Evolutionary conservation across 2,113 vertebrate species (phyloP).

Genomic region (Ramphastos sulfuratus): DNA sequence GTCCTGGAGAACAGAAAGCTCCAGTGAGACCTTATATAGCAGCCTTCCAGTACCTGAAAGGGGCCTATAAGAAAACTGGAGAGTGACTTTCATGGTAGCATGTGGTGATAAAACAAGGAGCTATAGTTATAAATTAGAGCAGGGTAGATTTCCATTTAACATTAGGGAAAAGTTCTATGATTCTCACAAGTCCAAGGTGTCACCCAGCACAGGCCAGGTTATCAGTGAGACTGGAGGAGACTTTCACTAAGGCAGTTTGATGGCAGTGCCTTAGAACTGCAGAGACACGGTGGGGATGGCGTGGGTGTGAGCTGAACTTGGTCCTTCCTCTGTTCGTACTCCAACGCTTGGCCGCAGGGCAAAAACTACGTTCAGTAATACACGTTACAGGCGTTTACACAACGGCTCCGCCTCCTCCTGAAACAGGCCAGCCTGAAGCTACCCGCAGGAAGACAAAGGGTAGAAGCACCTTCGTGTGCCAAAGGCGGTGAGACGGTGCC

Average conservation of each 20-base stretch:
- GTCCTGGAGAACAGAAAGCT: no score
- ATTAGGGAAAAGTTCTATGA: no score
- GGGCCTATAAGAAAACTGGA: no score
- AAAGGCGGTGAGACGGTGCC: not conserved
- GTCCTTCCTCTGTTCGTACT: not conserved
- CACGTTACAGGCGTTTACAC: not conserved
- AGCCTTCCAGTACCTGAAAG: no score
- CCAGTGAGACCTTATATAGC: no score
- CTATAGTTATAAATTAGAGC: no score
- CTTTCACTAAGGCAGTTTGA: rapidly evolving
- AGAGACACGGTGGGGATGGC: no score
- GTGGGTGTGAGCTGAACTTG: not conserved
- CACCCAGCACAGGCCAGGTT: not conserved
- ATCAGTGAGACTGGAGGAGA: rapidly evolving
- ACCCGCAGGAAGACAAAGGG: not conserved
- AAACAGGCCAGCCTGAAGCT: rapidly evolving
- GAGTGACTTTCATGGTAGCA: no score
- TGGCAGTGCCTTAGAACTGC: not conserved
- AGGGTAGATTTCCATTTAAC: no score
- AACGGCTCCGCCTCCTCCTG: not conserved
- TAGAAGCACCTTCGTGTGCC: not conserved
- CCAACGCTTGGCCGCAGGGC: not conserved
- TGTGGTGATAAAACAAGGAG: no score
- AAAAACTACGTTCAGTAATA: not conserved
- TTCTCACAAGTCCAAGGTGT: not conserved